Evolutionary conservation across 2,888 invertebrate species (phyloP).

Genomic region (Elegia similella): DNA sequence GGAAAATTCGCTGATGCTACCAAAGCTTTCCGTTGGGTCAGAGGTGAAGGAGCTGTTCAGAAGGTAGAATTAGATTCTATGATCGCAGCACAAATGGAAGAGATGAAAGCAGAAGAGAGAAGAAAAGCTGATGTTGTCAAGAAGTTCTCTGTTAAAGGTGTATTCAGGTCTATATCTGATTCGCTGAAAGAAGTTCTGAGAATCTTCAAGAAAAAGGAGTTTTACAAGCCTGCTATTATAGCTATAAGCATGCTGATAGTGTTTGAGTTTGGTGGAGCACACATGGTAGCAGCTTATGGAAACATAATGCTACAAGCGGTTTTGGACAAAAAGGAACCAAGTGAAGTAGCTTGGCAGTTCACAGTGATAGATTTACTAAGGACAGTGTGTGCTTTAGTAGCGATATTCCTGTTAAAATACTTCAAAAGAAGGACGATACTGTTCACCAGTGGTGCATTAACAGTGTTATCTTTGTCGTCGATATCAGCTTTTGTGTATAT

Average conservation of each 20-base stretch:
- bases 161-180: conserved; percentile 48
- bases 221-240: conserved; percentile 70
- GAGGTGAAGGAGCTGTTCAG: conserved; percentile 75
- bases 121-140: conserved; percentile 38
- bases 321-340: conserved; percentile 53
- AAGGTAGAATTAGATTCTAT: conserved; percentile 66
- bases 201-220: conserved; percentile 72
- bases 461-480: conserved; percentile 58
- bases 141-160: conserved; percentile 41
- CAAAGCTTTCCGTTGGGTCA: conserved; percentile 81
- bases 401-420: conserved; percentile 68
- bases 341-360: conserved; percentile 79
- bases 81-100: conserved; percentile 62
- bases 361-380: conserved; percentile 85
- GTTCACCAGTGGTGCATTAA: conserved; percentile 64
- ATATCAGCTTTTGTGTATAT: conserved; percentile 68
- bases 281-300: conserved; percentile 73
- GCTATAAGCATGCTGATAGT: conserved; percentile 73
- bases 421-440: conserved; percentile 64
- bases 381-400: conserved; percentile 82
- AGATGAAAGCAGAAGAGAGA: conserved; percentile 43
- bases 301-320: conserved; percentile 68
- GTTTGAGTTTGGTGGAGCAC: conserved; percentile 73
- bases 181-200: conserved; percentile 53
- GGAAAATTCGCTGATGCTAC: conserved; percentile 80